Conservation (phyloP, 2,888 invertebrate species). For the Drosophila lutescens region DNA sequence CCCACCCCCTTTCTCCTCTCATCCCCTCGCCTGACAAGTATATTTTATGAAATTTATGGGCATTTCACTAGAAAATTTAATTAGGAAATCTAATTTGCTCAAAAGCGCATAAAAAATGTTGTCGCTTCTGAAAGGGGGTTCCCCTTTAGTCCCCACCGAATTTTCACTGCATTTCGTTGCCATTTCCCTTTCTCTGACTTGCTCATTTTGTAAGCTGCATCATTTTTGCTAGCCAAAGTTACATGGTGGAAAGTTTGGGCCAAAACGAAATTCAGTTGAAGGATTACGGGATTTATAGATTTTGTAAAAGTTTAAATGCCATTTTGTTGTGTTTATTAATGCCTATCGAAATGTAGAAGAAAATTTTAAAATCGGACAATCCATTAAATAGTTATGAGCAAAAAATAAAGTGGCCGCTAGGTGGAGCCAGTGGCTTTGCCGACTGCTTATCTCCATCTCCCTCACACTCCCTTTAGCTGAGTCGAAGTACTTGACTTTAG, state of each 20-base stretch:
- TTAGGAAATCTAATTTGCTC: conserved; percentile 85
- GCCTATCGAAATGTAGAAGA: no score
- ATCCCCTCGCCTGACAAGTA: conserved; percentile 47
- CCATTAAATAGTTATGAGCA: no score
- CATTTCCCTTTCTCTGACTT: conserved; percentile 6
- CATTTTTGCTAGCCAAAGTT: conserved; percentile 55
- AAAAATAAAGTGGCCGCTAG: no score
- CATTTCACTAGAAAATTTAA: conserved; percentile 83
- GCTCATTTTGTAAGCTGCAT: conserved; percentile 48
- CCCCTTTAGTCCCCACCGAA: background rate
- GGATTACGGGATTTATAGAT: no score
- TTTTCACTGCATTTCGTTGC: background rate
- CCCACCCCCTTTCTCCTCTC: background rate
- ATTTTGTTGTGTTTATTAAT: no score
- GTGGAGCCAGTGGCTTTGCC: no score
- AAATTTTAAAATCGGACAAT: no score
- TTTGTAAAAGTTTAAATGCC: no score
- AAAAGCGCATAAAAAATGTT: conserved; percentile 84
- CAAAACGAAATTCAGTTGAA: no score
- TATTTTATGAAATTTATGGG: conserved; percentile 79
- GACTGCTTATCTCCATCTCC: no score
- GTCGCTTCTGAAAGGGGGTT: conserved; percentile 20
- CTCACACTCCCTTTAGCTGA: no score
- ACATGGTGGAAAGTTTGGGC: background rate
- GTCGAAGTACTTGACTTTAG: no score